Evolutionary conservation across 2,113 vertebrate species (phyloP).

Genomic region (Larimichthys crocea): DNA sequence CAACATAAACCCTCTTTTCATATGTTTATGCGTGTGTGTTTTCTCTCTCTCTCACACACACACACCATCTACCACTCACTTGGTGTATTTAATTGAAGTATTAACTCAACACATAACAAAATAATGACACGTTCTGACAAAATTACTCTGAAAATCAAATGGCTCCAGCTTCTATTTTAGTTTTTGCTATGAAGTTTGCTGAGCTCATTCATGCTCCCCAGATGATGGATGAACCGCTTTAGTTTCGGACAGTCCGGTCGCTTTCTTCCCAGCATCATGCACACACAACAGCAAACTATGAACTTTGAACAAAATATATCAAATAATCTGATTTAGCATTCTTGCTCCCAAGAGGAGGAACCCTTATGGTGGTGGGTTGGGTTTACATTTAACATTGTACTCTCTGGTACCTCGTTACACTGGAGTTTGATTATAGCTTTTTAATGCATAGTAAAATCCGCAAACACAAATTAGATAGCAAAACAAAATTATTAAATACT

Average conservation of each 20-base stretch:
- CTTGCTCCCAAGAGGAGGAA: too few relatives aligned
- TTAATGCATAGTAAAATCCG: too few relatives aligned
- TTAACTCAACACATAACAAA: too few relatives aligned
- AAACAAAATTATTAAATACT: too few relatives aligned
- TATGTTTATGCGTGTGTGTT: background rate
- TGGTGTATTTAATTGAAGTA: background rate
- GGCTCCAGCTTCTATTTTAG: background rate
- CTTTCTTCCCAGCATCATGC: background rate
- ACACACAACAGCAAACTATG: too few relatives aligned
- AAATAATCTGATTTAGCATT: too few relatives aligned
- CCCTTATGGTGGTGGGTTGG: too few relatives aligned
- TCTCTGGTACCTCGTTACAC: too few relatives aligned
- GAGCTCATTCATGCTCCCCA: background rate
- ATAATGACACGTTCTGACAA: background rate
- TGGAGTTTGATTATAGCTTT: too few relatives aligned
- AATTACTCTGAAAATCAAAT: background rate
- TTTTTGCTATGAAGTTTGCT: background rate
- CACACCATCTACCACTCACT: background rate
- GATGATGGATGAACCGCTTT: background rate
- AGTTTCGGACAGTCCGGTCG: background rate
- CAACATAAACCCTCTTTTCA: constrained; percentile 44
- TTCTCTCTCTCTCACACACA: background rate
- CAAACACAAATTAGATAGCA: too few relatives aligned
- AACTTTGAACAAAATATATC: too few relatives aligned
- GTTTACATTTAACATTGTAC: too few relatives aligned